Conservation (phyloP, 2,797 vertebrate species). For the Pampus argenteus region DNA sequence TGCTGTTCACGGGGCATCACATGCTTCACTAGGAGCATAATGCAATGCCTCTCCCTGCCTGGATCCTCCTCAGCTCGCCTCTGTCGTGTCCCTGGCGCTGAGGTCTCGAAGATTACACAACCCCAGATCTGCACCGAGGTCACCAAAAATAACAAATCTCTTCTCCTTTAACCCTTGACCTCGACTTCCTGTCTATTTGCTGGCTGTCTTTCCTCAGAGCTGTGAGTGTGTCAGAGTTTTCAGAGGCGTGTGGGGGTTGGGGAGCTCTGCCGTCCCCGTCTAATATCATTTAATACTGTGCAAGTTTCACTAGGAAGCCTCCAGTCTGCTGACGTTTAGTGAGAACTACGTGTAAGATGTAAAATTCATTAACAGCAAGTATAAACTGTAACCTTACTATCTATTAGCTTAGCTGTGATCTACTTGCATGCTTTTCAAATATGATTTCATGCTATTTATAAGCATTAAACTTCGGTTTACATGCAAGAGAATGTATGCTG, state of each 20-base stretch:
- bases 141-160: slow-evolving; percentile 54
- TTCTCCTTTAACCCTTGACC: slow-evolving; percentile 68
- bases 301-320: not conserved
- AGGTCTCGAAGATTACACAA: slow-evolving; percentile 26
- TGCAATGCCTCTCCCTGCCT: slow-evolving; percentile 17
- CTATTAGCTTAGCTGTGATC: slow-evolving; percentile 1
- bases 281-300: slow-evolving; percentile 17
- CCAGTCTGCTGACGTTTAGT: slow-evolving; percentile 4
- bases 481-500: not conserved
- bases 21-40: slow-evolving; percentile 55
- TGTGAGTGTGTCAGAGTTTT: not conserved
- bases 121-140: slow-evolving; percentile 33
- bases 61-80: slow-evolving; percentile 15
- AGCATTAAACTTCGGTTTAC: not conserved
- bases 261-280: slow-evolving; percentile 16
- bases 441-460: slow-evolving; percentile 2
- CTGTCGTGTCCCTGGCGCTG: not conserved
- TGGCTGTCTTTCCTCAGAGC: slow-evolving; percentile 28
- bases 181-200: slow-evolving; percentile 69
- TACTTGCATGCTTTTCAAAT: not conserved
- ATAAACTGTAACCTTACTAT: not conserved
- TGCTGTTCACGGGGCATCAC: slow-evolving; percentile 72
- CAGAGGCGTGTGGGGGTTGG: slow-evolving; percentile 19
- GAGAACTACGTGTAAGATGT: not conserved
- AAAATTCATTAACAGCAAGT: not conserved